Evolutionary conservation across 2,797 vertebrate genomes (phyloP), one percentile per base, ranked within the genome.

Genomic region (Cyclopterus lumpus): DNA sequence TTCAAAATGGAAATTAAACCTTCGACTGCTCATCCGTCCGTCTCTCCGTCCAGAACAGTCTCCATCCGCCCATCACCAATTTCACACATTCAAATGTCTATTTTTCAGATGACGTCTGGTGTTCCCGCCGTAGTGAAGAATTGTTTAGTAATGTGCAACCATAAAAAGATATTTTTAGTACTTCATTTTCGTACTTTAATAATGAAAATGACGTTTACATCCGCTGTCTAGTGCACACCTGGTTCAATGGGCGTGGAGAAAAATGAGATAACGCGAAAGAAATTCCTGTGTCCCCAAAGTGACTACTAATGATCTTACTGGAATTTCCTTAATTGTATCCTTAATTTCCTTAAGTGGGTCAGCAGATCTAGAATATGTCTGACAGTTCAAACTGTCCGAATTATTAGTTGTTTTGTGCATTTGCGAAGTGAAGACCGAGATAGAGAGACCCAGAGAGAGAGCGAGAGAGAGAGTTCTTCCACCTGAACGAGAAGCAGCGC

Each of bases 401-500:
- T 40, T 18, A 60, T 14, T 40, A 3, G 10, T 65, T 61, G 63
- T 58, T 60, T 30, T 61, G 28, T 36, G 11, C 24, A 22, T 49
- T 67, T 63, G 14, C 4, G 4, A 11, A 46, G 63, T 22, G 55
- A 26, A n/a, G 55, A 62, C 28, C 1, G 4, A 6, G 36, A 74
- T 8, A 58, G 38, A 55, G 36, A 51, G n/a, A 51, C 48, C 66
- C 6, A 53, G 53, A 49, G 46, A 53, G 49, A 26, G 49, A 66
- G 6, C 54, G 54, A 53, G 51, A 28, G 51, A 82, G 9, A 59
- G 40, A 57, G 38, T 75, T 63, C 71, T 71, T 85, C 62, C 74
- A 84, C 83, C 81, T 90, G 89, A 89, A 78, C 9, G 72, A 86
- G 72, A 64, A 62, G 65, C 66, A 28, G 70, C 16, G 9, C 64